Evolutionary conservation across 2,113 vertebrate species (phyloP), one percentile per base, ranked within the genome.

Genomic region (Corythaeola cristata): DNA sequence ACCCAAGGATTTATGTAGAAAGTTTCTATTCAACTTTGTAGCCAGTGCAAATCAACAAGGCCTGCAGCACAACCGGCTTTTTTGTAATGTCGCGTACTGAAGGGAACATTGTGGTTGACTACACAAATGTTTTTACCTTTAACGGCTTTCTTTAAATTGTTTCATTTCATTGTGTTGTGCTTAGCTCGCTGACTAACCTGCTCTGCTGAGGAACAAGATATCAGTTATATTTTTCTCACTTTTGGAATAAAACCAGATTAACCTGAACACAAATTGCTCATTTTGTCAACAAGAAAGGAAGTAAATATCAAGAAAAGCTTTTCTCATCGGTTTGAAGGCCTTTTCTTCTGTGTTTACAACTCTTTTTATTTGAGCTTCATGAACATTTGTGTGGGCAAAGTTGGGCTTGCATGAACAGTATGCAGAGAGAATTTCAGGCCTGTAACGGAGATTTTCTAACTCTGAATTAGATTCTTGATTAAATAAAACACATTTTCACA

Each of bases 401-500:
- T 23, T 73, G n/a, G 45, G 22, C n/a, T 89, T 69, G 62, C 86
- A 92, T 30, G 55, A 79, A 27, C 50, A 63, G 45, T 11, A 32
- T 2, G 0, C 27, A 71, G 50, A 53, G 45, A 74, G 56, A 89
- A 89, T 60, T 64, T 82, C 2, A 5, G 80, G 80, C 62, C 53
- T n/a, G 18, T 76, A 69, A 81, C 49, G 74, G 58, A 88, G 68
- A 85, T 47, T 89, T 53, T 52, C 44, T 90, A 33, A 68, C 72
- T 93, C 83, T 4, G 1, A 86, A 94, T 92, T 90, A 60, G 35
- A 64, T 68, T 75, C 84, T 66, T 79, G 84, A 85, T 95, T 69
- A 85, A 93, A 93, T 69, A 72, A 96, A 96, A 49, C n/a, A 47
- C 45, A 88, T 73, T 95, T 85, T 85, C 73, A 73, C 22, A 69